Evolutionary conservation across 2,888 invertebrate species (phyloP), one percentile per base, ranked within the genome.

Genomic region (Drosophila aldrichi): DNA sequence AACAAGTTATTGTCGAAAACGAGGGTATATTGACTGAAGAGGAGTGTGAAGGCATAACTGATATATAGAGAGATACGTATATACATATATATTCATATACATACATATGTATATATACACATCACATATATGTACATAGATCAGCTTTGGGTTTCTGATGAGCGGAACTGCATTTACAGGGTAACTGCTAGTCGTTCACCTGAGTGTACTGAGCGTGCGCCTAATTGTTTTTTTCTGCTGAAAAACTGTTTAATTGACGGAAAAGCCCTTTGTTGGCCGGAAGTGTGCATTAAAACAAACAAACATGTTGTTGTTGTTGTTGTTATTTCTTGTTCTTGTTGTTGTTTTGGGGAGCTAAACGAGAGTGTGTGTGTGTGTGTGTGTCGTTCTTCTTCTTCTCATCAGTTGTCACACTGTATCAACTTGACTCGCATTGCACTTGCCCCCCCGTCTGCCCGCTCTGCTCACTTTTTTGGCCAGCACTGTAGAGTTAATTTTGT

Each of bases 191-290:
- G 49, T 49, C 49, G 49, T 2, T 7, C 49, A 49, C 7, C n/a
- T 7, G 25, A 25, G 49, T 3, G 1, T 18, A 18, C 18, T 18
- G 3, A 2, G 32, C n/a, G 32, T 18, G 7, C 32, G 4, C 18
- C 20, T 14, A 49, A 49, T 49, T 49, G 49, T 34, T 49, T 29
- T 29, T 70, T 59, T 65, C 43, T 60, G 55, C 34, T 25, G 60
- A 57, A 59, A 75, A 71, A 67, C 48, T 65, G 79, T 74, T 81
- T 80, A 81, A 77, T 77, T 64, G 76, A 81, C 81, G 81, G 81
- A 82, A 82, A 81, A 81, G 82, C 75, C 70, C 51, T 43, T 14
- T 52, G 34, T 52, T 54, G 60, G 63, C 69, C 82, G 82, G 82
- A 82, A 82, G 74, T 82, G 64, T 54, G 46, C 64, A 63, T 40